Conservation (phyloP, 2,888 invertebrate species). For the Mystacides longicornis region DNA sequence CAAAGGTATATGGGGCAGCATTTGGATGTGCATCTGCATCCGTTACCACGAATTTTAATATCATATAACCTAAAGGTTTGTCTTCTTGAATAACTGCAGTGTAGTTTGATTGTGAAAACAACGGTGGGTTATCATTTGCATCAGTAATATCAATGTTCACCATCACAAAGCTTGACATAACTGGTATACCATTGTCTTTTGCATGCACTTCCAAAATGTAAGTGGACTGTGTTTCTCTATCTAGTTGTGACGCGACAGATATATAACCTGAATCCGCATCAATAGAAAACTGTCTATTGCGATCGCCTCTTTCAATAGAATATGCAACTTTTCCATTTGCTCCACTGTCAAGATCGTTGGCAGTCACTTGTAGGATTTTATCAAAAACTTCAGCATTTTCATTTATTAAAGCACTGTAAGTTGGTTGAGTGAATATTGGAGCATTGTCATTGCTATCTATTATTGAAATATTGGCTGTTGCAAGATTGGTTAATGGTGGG, state of each 20-base stretch:
- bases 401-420: constrained; percentile 67
- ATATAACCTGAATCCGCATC: constrained; percentile 72
- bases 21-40: constrained; percentile 86
- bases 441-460: constrained; percentile 83
- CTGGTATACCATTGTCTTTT: constrained; percentile 72
- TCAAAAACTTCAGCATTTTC: constrained; percentile 72
- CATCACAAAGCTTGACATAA: constrained; percentile 62
- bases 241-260: constrained; percentile 64
- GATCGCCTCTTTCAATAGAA: constrained; percentile 64
- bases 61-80: constrained; percentile 70
- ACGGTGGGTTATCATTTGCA: constrained; percentile 87
- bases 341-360: constrained; percentile 78
- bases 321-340: constrained; percentile 75
- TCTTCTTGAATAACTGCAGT: constrained; percentile 83
- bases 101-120: constrained; percentile 72
- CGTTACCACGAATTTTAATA: constrained; percentile 72
- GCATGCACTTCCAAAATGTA: constrained; percentile 78
- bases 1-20: constrained; percentile 84
- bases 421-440: constrained; percentile 69
- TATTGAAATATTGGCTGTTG: constrained; percentile 78
- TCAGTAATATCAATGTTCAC: constrained; percentile 78
- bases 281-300: constrained; percentile 67
- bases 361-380: constrained; percentile 67
- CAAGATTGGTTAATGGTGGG: constrained; percentile 83
- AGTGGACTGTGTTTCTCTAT: constrained; percentile 71